Base-by-base conservation (phyloP, 2,113 vertebrate species). In the Echinops telfairi region DNA sequence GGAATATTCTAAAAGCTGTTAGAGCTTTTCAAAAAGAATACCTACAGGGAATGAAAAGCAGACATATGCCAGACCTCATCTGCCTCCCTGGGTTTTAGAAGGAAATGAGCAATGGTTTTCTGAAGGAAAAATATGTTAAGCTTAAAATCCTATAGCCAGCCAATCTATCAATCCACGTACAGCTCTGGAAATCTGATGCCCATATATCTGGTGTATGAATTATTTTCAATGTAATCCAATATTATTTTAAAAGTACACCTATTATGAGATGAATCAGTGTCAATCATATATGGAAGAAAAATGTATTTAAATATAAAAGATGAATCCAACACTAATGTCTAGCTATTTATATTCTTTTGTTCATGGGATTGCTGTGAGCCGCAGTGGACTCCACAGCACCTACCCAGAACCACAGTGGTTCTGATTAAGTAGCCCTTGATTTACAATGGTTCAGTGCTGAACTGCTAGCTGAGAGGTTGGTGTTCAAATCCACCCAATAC, bases 1-100 rank as follows among this genome's bases (percentile, higher is more conserved):
- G 75, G 36, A 95, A 96, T 73, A 91, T 53, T 86, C 68, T 78
- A 92, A 66, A 31, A 90, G n/a, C 25, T 73, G 85, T 57, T 16
- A 76, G 76, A 64, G 2, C 15, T 53, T 53, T 53, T 4, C 0
- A 12, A 27, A 76, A 87, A 83, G 86, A 33, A 73, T n/a, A 76
- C 29, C 8, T 58, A 47, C 14, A 60, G 76, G 16, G 6, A 68
- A 62, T 83, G 22, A 83, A 62, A 88, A 82, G 38, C 57, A 47
- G 27, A 31, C 43, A 47, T 53, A 53, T 3, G 23, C 15, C 76
- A 64, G 43, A 62, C 15, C 7, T 86, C 29, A 53, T 31, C 1
- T 71, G 6, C n/a, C 6, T 87, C 62, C 25, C 22, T 66, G 68
- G 40, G 70, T 60, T 94, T 33, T 60, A 88, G 22, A 90, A 58